A percentile compares a stretch with the other conserved stretches of the same genome.
Conservation (phyloP, 30 jellyfish, hydroid and myxozoan species). For the Rhopilema esculentum region DNA sequence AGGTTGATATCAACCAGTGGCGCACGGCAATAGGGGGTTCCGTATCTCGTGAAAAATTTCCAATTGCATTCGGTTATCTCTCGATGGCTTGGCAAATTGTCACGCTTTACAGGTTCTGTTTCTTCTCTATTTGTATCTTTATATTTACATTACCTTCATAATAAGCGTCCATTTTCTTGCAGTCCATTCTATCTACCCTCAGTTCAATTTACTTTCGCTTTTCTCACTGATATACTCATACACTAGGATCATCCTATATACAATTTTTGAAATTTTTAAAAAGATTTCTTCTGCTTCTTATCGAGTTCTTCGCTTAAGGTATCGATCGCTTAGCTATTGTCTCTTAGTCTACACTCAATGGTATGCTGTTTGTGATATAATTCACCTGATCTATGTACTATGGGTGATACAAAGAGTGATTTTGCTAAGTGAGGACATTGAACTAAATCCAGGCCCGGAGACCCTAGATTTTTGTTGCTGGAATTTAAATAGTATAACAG, state of each 20-base stretch:
- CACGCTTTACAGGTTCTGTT: not conserved
- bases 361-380: too few species aligned
- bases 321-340: not conserved
- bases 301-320: not conserved
- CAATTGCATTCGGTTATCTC: not conserved
- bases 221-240: not conserved
- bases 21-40: not conserved
- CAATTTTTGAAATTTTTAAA: not conserved
- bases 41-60: not conserved
- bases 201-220: not conserved
- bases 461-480: conserved; percentile 26
- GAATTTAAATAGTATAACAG: conserved; percentile 24
- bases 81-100: conserved; percentile 2
- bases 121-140: not conserved
- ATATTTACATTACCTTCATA: not conserved
- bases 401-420: conserved; percentile 16
- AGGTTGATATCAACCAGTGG: conserved; percentile 2
- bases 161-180: not conserved
- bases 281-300: not conserved
- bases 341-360: too few species aligned
- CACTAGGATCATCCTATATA: not conserved
- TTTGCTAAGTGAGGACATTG: conserved; percentile 21
- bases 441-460: conserved; percentile 24
- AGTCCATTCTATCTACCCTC: conserved; percentile 1
- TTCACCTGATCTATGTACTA: not conserved